Conservation (phyloP, 2,797 vertebrate genomes). For the Poeciliopsis infans region DNA sequence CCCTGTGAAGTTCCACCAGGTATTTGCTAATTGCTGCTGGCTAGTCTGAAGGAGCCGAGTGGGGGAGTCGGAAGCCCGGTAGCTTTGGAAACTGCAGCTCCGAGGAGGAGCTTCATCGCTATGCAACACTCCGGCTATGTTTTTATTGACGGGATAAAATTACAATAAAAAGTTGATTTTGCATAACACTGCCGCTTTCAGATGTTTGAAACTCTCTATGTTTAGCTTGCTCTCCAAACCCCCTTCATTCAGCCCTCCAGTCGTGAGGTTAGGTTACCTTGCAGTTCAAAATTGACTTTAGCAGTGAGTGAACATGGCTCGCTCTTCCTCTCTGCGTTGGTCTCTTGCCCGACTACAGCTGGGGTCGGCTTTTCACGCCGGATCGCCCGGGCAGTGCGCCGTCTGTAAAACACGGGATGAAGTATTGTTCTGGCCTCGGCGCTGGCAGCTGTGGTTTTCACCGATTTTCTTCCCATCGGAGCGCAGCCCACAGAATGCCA, state of each 20-base stretch:
- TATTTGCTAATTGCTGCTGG: too few species aligned
- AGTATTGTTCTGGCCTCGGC: constrained; percentile 4
- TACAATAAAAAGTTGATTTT: too few species aligned
- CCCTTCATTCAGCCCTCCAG: background rate
- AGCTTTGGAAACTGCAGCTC: too few species aligned
- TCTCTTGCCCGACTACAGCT: background rate
- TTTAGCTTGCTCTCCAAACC: background rate
- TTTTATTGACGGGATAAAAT: too few species aligned
- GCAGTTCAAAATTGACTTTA: background rate
- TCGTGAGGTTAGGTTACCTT: background rate
- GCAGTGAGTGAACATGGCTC: background rate
- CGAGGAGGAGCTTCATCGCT: too few species aligned
- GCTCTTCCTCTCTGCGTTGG: background rate
- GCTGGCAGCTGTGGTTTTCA: constrained; percentile 6
- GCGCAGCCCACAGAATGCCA: background rate
- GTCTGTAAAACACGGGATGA: background rate
- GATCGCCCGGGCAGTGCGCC: background rate
- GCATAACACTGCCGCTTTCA: too few species aligned
- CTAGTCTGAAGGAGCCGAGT: too few species aligned
- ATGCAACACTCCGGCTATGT: too few species aligned
- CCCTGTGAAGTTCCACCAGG: too few species aligned
- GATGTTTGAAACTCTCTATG: background rate
- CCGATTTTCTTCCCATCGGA: background rate
- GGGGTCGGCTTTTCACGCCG: background rate
- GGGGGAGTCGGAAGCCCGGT: too few species aligned